phyloP scores from a whole-genome alignment of 2,797 vertebrate genomes.

The Enteromius unitaeniatus region DNA sequence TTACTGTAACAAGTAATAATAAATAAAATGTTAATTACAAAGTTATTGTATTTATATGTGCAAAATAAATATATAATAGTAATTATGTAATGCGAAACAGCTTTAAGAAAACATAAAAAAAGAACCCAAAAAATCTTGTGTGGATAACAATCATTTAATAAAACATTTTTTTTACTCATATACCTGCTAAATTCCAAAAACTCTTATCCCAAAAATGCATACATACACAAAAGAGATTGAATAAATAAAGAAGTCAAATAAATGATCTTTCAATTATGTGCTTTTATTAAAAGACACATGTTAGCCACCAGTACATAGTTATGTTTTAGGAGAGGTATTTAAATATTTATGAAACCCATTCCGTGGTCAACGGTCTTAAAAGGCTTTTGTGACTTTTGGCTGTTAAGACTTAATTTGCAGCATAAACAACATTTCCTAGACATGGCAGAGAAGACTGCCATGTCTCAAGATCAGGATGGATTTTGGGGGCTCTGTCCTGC shows the following conservation, averaged over 20 bases:
- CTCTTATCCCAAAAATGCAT: not conserved
- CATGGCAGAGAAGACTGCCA: not conserved
- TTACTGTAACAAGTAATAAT: not conserved
- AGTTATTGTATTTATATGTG: not conserved
- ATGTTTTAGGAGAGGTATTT: not conserved
- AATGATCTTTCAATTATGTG: not conserved
- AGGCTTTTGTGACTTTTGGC: not conserved
- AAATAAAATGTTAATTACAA: not conserved
- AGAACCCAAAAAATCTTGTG: not conserved
- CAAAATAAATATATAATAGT: not conserved
- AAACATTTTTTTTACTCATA: not conserved
- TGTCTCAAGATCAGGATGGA: slow-evolving; percentile 45
- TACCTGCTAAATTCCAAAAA: not conserved
- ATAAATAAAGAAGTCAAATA: not conserved
- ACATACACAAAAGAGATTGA: not conserved
- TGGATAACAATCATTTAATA: not conserved
- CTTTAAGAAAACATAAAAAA: not conserved
- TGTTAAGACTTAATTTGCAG: slow-evolving; percentile 25
- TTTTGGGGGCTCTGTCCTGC: slow-evolving; percentile 28
- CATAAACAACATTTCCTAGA: not conserved
- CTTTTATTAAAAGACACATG: slow-evolving; percentile 39
- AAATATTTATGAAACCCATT: slow-evolving; percentile 4
- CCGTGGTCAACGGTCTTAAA: not conserved
- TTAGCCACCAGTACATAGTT: not conserved
- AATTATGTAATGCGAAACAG: not conserved